Evolutionary conservation across 1,140 invertebrate genomes (phyloP).

Genomic region (Drosophila busckii): DNA sequence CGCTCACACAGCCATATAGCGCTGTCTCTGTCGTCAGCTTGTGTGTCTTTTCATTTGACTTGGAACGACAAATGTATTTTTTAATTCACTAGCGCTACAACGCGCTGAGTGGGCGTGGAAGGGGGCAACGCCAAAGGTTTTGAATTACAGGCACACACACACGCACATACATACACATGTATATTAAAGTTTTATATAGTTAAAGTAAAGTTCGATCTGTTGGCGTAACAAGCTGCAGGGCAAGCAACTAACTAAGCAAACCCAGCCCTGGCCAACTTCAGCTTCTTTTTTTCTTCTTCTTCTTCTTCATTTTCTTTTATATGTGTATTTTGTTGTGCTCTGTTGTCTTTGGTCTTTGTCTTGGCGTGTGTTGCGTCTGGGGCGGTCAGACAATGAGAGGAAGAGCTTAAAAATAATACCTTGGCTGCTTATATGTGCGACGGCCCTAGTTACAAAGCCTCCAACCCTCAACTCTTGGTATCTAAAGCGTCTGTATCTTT

Average conservation of each 20-base stretch:
- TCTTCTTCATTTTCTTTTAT: neutral
- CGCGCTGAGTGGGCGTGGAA: neutral
- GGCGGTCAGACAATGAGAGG: conserved; percentile 67
- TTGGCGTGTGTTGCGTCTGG: conserved; percentile 38
- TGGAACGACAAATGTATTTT: too few species aligned
- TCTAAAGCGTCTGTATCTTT: conserved; percentile 17
- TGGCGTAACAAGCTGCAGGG: neutral
- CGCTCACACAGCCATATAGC: neutral
- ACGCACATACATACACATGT: conserved; percentile 44
- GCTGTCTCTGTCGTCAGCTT: neutral
- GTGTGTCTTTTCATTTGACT: conserved; percentile 11
- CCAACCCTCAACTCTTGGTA: conserved; percentile 7
- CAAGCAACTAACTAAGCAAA: neutral
- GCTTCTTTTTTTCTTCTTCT: neutral
- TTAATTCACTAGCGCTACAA: conserved; percentile 49
- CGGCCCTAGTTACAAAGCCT: conserved; percentile 50
- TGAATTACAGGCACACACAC: conserved; percentile 60
- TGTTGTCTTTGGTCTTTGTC: conserved; percentile 6
- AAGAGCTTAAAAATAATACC: conserved; percentile 77
- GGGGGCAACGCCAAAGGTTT: conserved; percentile 40
- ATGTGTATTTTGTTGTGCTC: too few species aligned
- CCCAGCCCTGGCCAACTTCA: conserved; percentile 35
- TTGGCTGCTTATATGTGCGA: conserved; percentile 70
- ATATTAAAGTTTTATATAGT: conserved; percentile 75
- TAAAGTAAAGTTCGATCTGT: conserved; percentile 64